Conservation (phyloP, 2,113 vertebrate species). For the Pteropus alecto region DNA sequence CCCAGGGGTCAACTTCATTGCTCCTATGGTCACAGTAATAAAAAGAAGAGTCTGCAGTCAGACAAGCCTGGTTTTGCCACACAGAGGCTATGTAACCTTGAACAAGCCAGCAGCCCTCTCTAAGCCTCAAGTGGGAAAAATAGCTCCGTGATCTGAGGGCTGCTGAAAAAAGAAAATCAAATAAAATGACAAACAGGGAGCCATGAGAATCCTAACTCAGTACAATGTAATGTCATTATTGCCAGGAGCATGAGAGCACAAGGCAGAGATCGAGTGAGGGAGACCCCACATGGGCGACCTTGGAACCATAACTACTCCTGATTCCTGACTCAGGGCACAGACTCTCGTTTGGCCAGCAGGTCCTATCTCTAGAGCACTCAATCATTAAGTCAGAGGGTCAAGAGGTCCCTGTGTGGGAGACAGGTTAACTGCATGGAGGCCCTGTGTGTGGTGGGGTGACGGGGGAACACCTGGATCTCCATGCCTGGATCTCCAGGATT, state of each 20-base stretch:
- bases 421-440: neutral
- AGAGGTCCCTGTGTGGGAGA: neutral
- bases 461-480: neutral
- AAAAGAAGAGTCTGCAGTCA: neutral
- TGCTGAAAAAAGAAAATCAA: slow-evolving; percentile 30
- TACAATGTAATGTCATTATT: neutral
- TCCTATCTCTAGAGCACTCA: neutral
- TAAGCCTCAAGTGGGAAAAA: neutral
- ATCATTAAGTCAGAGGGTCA: neutral
- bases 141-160: neutral
- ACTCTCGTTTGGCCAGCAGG: neutral
- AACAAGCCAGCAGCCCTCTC: neutral
- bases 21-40: neutral
- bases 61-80: neutral
- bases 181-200: neutral
- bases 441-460: accelerated
- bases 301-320: neutral
- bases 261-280: neutral
- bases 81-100: neutral
- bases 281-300: neutral
- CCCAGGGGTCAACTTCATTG: neutral
- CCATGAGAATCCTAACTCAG: neutral
- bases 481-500: neutral
- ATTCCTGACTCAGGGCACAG: neutral
- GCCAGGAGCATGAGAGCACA: neutral